Percentiles rank a stretch among this genome's conserved stretches.
These are phyloP conservation scores for Falcaria lacertinaria DNA, from an alignment of 2,888 invertebrate genomes.

Conservation along the genomic window DNA sequence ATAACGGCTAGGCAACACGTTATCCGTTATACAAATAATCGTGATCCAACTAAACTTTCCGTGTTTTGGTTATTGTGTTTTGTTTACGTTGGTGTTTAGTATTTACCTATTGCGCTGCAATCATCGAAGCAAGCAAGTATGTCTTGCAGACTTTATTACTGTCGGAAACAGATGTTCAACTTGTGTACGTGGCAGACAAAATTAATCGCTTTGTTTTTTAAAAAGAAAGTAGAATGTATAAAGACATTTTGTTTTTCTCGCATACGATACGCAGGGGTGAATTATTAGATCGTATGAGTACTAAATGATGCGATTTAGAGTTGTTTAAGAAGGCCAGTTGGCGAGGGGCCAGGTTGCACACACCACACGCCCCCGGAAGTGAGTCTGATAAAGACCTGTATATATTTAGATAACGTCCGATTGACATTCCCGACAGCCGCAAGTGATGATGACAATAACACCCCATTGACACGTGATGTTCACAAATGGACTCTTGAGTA, in stretches of 20 bases:
- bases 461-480: too few species aligned
- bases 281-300: slow-evolving; percentile 40
- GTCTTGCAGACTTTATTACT: not conserved
- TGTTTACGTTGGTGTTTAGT: not conserved
- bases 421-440: slow-evolving; percentile 10
- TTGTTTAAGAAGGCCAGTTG: slow-evolving; percentile 58
- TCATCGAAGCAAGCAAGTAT: not conserved
- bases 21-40: slow-evolving; percentile 11
- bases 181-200: slow-evolving; percentile 8
- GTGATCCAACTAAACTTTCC: slow-evolving; percentile 29
- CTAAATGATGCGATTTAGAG: slow-evolving; percentile 45
- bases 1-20: slow-evolving; percentile 8
- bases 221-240: slow-evolving; percentile 19
- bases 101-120: not conserved
- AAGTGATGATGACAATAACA: not conserved
- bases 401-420: slow-evolving; percentile 34
- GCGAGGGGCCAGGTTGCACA: slow-evolving; percentile 52
- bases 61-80: slow-evolving; percentile 12
- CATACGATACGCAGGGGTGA: slow-evolving; percentile 41
- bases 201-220: slow-evolving; percentile 37
- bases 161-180: not conserved
- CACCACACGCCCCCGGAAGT: slow-evolving; percentile 59
- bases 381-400: slow-evolving; percentile 33
- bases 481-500: too few species aligned
- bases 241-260: slow-evolving; percentile 37